Base-by-base conservation (phyloP, 2,888 invertebrate genomes). In the Chrysolina americana region DNA sequence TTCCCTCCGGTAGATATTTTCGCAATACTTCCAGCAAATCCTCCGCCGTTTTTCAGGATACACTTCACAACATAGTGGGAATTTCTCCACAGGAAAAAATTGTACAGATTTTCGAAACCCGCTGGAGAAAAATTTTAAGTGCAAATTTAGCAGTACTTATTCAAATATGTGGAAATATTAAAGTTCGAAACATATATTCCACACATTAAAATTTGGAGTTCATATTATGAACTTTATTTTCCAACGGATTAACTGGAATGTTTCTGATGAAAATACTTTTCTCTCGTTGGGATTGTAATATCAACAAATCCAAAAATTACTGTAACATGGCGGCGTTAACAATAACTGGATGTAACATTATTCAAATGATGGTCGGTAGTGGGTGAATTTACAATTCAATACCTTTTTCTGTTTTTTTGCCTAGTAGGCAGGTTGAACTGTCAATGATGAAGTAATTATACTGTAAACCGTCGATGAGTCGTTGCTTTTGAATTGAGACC, bases 1-100 rank as follows among this genome's bases (percentile, higher is more conserved):
- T 59, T 59, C 59, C n/a, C n/a, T 28, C n/a, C 23, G 8, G 59
- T 8, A 36, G 59, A 59, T 59, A 59, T 59, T 59, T 23, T 59
- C n/a, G 28, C 36, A 13, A 53, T 53, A 21, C 15, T 53, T 21
- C n/a, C 36, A n/a, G 59, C n/a, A 59, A 59, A 59, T n/a, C 15
- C 36, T 59, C 9, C 8, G 59, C 9, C n/a, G 8, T 1, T 59
- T 59, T 59, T n/a, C 59, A 15, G n/a, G 59, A 59, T 59, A 17
- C 59, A n/a, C 23, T 59, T 36, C 17, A 10, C 36, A 59, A 59
- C 28, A n/a, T 59, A 19, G 59, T 59, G 59, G n/a, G n/a, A 36
- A 59, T 59, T 59, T n/a, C 59, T 59, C n/a, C 10, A 17, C 15
- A 28, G n/a, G 28, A 59, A 59, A 59, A 59, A 28, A 28, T 50